These are phyloP conservation scores for Notodonta dromedarius DNA, from an alignment of 2,888 invertebrate species.

Conservation along the genomic window DNA sequence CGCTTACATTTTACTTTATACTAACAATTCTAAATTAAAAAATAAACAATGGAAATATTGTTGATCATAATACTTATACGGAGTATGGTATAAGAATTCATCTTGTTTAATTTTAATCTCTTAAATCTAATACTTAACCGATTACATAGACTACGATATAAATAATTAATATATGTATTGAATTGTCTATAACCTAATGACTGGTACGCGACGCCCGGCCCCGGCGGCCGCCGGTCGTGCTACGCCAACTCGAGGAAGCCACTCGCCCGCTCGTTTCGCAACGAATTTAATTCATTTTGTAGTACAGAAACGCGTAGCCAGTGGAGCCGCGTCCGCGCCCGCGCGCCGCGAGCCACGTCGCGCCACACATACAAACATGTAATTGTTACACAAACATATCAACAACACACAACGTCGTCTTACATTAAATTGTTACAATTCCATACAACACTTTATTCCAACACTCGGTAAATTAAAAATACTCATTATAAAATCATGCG, in stretches of 20 bases:
- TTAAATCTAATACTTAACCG: conserved; percentile 69
- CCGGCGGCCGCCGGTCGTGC: conserved; percentile 17
- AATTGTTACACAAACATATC: conserved; percentile 48
- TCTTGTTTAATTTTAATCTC: conserved; percentile 55
- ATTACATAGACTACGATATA: conserved; percentile 67
- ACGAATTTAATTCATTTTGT: conserved; percentile 5
- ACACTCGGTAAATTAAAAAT: conserved; percentile 67
- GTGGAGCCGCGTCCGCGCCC: conserved; percentile 6
- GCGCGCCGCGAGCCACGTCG: conserved; percentile 24
- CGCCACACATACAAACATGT: conserved; percentile 40
- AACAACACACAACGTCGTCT: conserved; percentile 50
- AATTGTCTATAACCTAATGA: conserved; percentile 71
- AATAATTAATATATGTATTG: conserved; percentile 74
- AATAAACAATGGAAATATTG: conserved; percentile 77
- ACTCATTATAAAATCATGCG: conserved; percentile 74
- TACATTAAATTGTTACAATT: conserved; percentile 59
- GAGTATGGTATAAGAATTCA: conserved; percentile 75
- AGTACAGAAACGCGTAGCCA: conserved; percentile 8
- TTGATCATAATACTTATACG: conserved; percentile 81
- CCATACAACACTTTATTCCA: conserved; percentile 67
- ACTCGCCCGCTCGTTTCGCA: neutral
- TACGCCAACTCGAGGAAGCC: neutral
- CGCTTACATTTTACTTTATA: conserved; percentile 56
- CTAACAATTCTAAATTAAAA: conserved; percentile 70
- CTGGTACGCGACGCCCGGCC: conserved; percentile 76